Conservation (phyloP, 1,140 invertebrate genomes). For the Gryllus bimaculatus region DNA sequence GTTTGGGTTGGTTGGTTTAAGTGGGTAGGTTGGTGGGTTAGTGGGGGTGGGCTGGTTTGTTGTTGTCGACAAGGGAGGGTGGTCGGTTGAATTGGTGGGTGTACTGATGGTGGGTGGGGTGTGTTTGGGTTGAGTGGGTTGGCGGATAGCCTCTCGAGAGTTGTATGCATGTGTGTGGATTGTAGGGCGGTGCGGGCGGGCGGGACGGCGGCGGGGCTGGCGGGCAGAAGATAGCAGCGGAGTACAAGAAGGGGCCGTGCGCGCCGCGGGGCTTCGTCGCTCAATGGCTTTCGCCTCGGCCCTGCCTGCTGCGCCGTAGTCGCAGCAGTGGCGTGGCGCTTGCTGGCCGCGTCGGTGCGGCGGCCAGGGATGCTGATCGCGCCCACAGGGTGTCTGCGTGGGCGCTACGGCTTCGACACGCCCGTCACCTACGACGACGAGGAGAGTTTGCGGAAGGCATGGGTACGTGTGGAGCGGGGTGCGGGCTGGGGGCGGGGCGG, state of each 20-base stretch:
- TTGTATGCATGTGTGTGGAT: too few relatives aligned
- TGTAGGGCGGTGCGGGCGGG: too few relatives aligned
- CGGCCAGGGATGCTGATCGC: conserved; percentile 43
- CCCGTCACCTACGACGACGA: conserved; percentile 44
- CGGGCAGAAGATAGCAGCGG: neutral
- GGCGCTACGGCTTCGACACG: conserved; percentile 40
- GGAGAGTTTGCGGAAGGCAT: conserved; percentile 44
- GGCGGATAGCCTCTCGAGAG: too few relatives aligned
- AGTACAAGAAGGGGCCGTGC: neutral
- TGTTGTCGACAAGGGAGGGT: too few relatives aligned
- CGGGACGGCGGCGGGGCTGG: too few relatives aligned
- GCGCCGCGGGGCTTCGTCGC: neutral
- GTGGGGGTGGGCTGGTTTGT: too few relatives aligned
- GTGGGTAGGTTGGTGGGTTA: too few relatives aligned
- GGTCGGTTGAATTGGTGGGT: too few relatives aligned
- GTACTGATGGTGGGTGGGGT: too few relatives aligned
- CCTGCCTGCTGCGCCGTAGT: neutral
- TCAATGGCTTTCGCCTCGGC: neutral
- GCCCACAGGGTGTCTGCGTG: conserved; percentile 41
- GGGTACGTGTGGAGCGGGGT: conserved; percentile 13
- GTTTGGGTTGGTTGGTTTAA: too few relatives aligned
- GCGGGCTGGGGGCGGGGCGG: too few relatives aligned
- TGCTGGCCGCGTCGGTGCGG: neutral
- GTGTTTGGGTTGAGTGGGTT: too few relatives aligned
- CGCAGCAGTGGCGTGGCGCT: neutral